Conservation (phyloP, 2,113 vertebrate species). For the Oxyruncus cristatus region DNA sequence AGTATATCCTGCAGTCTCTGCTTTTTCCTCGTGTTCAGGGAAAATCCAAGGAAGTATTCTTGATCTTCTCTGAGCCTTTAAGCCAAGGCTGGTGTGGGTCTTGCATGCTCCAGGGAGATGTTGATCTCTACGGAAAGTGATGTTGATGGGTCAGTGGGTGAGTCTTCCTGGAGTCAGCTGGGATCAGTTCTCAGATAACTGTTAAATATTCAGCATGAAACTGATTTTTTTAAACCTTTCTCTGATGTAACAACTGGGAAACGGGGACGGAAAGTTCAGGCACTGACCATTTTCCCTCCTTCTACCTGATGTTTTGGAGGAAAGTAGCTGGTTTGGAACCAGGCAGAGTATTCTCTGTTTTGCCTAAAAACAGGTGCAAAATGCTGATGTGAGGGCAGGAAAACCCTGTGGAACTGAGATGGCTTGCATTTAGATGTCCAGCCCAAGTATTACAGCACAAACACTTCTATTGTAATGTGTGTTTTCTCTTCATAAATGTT, state of each 20-base stretch:
- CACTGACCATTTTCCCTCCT: not conserved
- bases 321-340: not conserved
- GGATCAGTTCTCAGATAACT: not conserved
- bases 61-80: not conserved
- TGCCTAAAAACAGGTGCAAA: not conserved
- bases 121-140: not conserved
- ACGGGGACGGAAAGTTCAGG: not conserved
- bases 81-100: not conserved
- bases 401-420: not conserved
- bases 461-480: not conserved
- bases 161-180: not conserved
- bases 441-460: not conserved
- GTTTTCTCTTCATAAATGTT: not conserved
- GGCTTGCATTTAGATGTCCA: not conserved
- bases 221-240: not conserved
- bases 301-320: not conserved
- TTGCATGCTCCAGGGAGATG: not conserved
- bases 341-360: not conserved
- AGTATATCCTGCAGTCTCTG: constrained; percentile 70
- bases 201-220: not conserved
- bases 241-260: not conserved
- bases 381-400: not conserved
- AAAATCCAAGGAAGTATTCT: not conserved
- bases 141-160: not conserved
- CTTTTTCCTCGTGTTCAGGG: not conserved